Base-by-base conservation (phyloP, 1,140 invertebrate genomes). In the Tetramorium alpestre region DNA sequence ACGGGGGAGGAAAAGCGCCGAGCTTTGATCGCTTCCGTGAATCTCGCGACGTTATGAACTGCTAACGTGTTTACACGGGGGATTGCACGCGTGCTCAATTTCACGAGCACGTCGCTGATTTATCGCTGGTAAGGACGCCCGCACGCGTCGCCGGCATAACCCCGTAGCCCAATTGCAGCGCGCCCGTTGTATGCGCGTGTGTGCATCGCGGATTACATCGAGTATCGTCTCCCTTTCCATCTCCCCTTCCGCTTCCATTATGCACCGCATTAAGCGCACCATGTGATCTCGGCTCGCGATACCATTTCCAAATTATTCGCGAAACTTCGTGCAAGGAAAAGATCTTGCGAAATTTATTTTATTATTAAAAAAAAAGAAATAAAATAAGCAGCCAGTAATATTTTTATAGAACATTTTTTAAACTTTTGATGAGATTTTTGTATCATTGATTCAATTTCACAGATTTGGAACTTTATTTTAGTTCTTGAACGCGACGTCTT, bases 191-290 rank as follows among this genome's bases (percentile, higher is more conserved):
- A 62, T 60, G 80, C 69, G 33, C 28, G 54, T 78, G 85, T 88
- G 86, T 88, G 87, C 90, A 92, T 77, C 91, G 91, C 91, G 91
- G 92, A 92, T 92, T 92, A 91, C 92, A 92, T 75, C 90, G 82
- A 76, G 80, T 88, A 69, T 58, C 73, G 80, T 84, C 41, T 33
- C 54, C 41, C 51, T 44, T 58, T 33, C 51, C 51, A 25, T 47
- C 47, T 47, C 47, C 41, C 56, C 73, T 58, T 65, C 58, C 56
- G 54, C 58, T 62, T 49, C 47, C 25, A 54, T 72, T 70, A 51
- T 87, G 88, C 80, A 72, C 72, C 54, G 88, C 69, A 84, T 84
- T 84, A 84, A 84, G 69, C 33, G 69, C 69, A 73, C 18, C 28
- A 60, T 69, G 54, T 44, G 80, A 58, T 73, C 41, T 22, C 54